Percentiles rank a stretch among this genome's conserved stretches.
These are phyloP conservation scores for Antheraea assamensis DNA, from an alignment of 2,888 invertebrate genomes.

Conservation along the genomic window DNA sequence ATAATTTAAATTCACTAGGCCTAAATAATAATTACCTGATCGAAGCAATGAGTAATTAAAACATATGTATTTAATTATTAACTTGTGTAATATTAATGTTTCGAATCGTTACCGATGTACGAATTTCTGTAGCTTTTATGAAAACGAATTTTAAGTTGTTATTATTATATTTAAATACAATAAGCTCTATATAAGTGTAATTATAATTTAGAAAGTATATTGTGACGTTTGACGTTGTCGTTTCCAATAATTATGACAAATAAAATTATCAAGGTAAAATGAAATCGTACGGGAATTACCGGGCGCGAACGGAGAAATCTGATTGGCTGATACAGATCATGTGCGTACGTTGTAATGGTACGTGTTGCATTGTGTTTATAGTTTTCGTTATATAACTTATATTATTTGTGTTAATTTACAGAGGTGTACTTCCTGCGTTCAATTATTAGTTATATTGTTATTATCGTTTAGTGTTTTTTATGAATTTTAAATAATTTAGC, in stretches of 20 bases:
- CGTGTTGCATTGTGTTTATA: neutral
- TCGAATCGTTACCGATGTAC: slow-evolving; percentile 9
- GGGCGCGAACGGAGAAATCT: neutral
- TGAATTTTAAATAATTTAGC: neutral
- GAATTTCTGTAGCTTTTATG: neutral
- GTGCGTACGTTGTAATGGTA: neutral
- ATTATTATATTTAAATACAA: neutral
- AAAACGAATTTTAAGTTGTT: neutral
- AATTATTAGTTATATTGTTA: slow-evolving; percentile 58
- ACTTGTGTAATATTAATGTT: neutral
- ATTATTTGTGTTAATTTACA: neutral
- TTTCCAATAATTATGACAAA: neutral
- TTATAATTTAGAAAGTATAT: neutral
- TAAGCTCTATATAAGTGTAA: neutral
- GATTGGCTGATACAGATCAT: neutral
- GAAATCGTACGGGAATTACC: neutral
- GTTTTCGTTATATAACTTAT: neutral
- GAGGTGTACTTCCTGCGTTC: slow-evolving; percentile 68
- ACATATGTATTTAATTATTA: neutral
- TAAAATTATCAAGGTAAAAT: neutral
- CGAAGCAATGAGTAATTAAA: neutral
- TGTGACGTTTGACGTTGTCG: neutral
- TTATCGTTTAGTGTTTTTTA: neutral
- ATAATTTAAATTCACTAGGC: neutral
- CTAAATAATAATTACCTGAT: neutral